These are phyloP conservation scores for Lasioglossum marginatum DNA, from an alignment of 2,888 invertebrate genomes.

Conservation along the genomic window DNA sequence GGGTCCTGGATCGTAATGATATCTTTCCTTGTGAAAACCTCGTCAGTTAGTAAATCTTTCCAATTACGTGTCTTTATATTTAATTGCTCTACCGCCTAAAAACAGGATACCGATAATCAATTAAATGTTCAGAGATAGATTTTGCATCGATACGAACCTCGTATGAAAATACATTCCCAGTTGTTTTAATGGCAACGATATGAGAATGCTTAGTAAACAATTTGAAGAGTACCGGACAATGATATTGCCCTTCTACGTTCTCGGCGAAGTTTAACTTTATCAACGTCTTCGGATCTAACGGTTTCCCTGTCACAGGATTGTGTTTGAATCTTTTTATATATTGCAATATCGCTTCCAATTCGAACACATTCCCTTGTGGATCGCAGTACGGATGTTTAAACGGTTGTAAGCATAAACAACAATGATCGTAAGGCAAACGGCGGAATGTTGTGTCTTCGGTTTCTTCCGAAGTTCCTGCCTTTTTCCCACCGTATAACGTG, in stretches of 20 bases:
- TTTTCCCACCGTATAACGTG: slow-evolving; percentile 95
- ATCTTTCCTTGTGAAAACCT: slow-evolving; percentile 94
- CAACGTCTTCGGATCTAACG: slow-evolving; percentile 92
- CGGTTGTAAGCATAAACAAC: slow-evolving; percentile 95
- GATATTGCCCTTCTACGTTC: slow-evolving; percentile 92
- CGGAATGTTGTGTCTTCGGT: slow-evolving; percentile 93
- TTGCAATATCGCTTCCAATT: slow-evolving; percentile 93
- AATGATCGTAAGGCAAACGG: slow-evolving; percentile 96
- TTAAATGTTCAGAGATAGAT: not conserved
- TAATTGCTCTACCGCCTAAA: slow-evolving; percentile 94
- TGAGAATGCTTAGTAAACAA: slow-evolving; percentile 97
- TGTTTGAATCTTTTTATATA: slow-evolving; percentile 96
- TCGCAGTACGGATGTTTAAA: slow-evolving; percentile 97
- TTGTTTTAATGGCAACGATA: slow-evolving; percentile 94
- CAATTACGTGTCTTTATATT: slow-evolving; percentile 98
- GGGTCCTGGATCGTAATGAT: slow-evolving; percentile 97
- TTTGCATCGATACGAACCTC: slow-evolving; percentile 85
- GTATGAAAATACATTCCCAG: slow-evolving; percentile 97
- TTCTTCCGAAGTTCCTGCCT: slow-evolving; percentile 87
- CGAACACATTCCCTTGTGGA: slow-evolving; percentile 95
- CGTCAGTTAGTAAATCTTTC: slow-evolving; percentile 96
- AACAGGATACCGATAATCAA: slow-evolving; percentile 7
- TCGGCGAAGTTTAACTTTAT: slow-evolving; percentile 95
- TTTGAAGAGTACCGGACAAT: slow-evolving; percentile 97
- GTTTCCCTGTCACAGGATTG: slow-evolving; percentile 97